phyloP scores from a whole-genome alignment of 2,797 vertebrate species.

The Neomorphus geoffroyi region DNA sequence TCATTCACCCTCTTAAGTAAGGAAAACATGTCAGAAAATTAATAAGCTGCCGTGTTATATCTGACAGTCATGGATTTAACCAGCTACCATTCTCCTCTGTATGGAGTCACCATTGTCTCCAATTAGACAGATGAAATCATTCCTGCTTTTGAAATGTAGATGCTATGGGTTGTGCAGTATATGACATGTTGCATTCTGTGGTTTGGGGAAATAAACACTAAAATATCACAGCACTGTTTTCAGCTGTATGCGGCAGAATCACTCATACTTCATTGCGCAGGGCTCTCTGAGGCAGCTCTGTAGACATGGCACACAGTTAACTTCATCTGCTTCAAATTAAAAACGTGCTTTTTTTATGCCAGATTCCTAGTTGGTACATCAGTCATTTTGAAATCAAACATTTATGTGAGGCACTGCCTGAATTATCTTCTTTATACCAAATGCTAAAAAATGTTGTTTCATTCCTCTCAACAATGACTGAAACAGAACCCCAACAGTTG shows the following conservation, averaged over 20 bases:
- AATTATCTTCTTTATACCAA: neutral
- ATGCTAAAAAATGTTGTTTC: neutral
- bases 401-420: neutral
- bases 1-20: neutral
- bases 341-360: neutral
- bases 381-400: neutral
- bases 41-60: neutral
- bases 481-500: constrained; percentile 39
- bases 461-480: neutral
- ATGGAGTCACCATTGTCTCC: neutral
- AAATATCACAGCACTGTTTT: neutral
- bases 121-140: neutral
- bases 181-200: neutral
- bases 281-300: neutral
- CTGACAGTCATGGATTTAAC: neutral
- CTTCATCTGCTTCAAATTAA: neutral
- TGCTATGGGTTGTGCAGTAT: neutral
- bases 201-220: neutral
- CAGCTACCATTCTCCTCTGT: neutral
- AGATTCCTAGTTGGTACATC: neutral
- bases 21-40: neutral
- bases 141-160: neutral
- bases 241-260: neutral
- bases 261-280: neutral
- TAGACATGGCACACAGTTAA: neutral